phyloP scores from a whole-genome alignment of 2,797 vertebrate genomes.

The Galagoides demidoff region DNA sequence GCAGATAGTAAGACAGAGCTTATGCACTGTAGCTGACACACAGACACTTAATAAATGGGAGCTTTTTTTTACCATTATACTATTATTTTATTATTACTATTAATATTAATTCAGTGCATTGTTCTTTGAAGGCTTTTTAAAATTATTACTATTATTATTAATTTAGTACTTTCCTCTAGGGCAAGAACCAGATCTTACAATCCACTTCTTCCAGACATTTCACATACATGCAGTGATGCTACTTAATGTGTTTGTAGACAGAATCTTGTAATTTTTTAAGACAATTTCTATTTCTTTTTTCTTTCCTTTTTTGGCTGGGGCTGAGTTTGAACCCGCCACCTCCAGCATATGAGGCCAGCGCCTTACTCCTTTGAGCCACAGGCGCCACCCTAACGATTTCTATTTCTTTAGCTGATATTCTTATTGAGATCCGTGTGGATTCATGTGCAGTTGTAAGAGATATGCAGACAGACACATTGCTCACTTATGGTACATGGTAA shows the following conservation, averaged over 20 bases:
- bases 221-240: too few species aligned
- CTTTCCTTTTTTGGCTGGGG: too few species aligned
- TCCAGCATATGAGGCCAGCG: too few species aligned
- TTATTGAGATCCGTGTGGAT: neutral
- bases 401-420: neutral
- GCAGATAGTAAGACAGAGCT: accelerated
- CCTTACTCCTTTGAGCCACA: too few species aligned
- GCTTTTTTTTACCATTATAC: neutral
- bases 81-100: neutral
- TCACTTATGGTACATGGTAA: neutral
- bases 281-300: neutral
- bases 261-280: neutral
- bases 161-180: neutral
- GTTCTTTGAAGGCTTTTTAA: neutral
- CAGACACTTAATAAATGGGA: neutral
- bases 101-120: neutral
- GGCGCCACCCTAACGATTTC: neutral
- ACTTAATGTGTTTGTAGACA: neutral
- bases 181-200: neutral
- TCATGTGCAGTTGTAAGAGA: neutral
- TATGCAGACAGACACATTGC: neutral
- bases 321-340: too few species aligned
- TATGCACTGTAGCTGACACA: accelerated
- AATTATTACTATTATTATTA: neutral
- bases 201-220: neutral